These are phyloP conservation scores for Malthinus flaveolus DNA, from an alignment of 2,888 invertebrate genomes.

Conservation along the genomic window DNA sequence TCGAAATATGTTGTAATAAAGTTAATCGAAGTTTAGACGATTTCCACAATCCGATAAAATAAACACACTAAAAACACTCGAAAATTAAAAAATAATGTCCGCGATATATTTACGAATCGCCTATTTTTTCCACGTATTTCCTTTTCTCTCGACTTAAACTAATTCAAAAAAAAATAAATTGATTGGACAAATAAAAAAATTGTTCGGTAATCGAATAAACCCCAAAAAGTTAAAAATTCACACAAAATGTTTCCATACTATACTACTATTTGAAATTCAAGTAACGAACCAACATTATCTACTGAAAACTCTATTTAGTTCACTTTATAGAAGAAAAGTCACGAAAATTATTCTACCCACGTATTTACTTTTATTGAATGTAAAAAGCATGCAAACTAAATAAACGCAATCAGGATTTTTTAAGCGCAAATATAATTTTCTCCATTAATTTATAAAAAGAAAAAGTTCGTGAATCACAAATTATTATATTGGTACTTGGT, in stretches of 20 bases:
- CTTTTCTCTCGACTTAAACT: too few relatives aligned
- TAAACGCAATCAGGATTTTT: slow-evolving; percentile 22
- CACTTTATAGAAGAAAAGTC: slow-evolving; percentile 26
- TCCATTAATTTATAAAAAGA: background rate
- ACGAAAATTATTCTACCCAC: slow-evolving; percentile 25
- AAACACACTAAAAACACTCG: too few relatives aligned
- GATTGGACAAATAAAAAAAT: too few relatives aligned
- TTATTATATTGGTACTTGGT: too few relatives aligned
- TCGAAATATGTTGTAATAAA: too few relatives aligned
- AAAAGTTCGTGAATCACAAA: too few relatives aligned
- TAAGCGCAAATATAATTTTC: slow-evolving; percentile 6
- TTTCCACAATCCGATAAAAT: too few relatives aligned
- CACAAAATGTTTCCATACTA: slow-evolving; percentile 11
- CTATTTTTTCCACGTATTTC: too few relatives aligned
- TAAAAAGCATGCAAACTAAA: slow-evolving; percentile 22
- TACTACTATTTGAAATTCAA: slow-evolving; percentile 19
- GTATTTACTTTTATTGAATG: slow-evolving; percentile 26
- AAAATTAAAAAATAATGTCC: too few relatives aligned
- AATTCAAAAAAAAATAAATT: too few relatives aligned
- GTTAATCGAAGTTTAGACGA: too few relatives aligned
- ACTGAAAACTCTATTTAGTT: slow-evolving; percentile 25
- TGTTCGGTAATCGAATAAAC: background rate
- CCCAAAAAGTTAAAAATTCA: background rate
- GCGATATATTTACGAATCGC: too few relatives aligned
- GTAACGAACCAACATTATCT: slow-evolving; percentile 25